Evolutionary conservation across 2,113 vertebrate genomes (phyloP).

Genomic region (Chitala chitala): DNA sequence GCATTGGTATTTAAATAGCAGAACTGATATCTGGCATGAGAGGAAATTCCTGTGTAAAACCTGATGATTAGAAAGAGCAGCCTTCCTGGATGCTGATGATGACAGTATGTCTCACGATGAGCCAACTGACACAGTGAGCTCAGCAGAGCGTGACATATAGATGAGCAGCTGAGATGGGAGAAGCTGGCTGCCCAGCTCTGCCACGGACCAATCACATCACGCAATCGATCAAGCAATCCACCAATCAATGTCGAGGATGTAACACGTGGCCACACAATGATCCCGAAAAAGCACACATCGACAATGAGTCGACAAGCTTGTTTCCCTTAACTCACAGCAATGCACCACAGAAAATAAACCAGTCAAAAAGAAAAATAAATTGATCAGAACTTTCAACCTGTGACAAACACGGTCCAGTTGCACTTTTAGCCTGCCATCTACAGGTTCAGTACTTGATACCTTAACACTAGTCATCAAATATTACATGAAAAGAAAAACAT

Average conservation of each 20-base stretch:
- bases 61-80: slow-evolving; percentile 23
- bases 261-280: slow-evolving; percentile 14
- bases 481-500: too few relatives aligned
- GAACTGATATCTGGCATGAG: too few relatives aligned
- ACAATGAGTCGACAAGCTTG: neutral
- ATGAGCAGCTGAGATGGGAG: slow-evolving; percentile 23
- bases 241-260: slow-evolving; percentile 18
- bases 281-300: neutral
- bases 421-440: neutral
- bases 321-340: too few relatives aligned
- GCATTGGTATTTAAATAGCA: too few relatives aligned
- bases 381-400: too few relatives aligned
- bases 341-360: too few relatives aligned
- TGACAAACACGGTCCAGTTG: neutral
- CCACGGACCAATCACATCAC: slow-evolving; percentile 20
- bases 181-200: slow-evolving; percentile 20
- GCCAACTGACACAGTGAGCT: slow-evolving; percentile 27
- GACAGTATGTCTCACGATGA: slow-evolving; percentile 22
- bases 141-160: slow-evolving; percentile 20
- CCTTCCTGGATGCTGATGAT: slow-evolving; percentile 22
- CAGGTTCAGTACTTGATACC: neutral
- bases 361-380: too few relatives aligned
- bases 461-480: too few relatives aligned
- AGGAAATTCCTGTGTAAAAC: too few relatives aligned
- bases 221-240: slow-evolving; percentile 2